Conservation (phyloP, 2,113 vertebrate species). For the Cinclus cinclus region DNA sequence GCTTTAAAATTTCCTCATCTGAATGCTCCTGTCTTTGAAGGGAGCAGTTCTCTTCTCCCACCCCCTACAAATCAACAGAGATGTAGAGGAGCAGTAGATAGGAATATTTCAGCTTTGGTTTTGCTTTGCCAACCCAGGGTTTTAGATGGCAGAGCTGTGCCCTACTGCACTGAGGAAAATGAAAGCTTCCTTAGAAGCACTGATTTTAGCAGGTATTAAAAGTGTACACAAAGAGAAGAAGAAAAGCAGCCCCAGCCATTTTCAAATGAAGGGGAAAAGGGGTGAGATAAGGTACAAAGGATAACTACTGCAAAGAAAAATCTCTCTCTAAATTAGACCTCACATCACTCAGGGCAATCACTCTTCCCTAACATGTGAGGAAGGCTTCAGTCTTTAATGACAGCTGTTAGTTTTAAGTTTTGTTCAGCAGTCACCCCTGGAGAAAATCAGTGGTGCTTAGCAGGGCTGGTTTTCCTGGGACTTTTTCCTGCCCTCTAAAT, state of each 20-base stretch:
- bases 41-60: background rate
- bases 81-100: background rate
- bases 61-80: background rate
- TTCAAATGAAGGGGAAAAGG: background rate
- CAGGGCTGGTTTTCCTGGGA: background rate
- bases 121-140: background rate
- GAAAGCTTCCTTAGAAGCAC: background rate
- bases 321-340: background rate
- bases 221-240: background rate
- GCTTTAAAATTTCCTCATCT: slow-evolving; percentile 40
- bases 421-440: background rate
- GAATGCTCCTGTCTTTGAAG: slow-evolving; percentile 5
- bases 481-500: background rate
- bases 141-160: background rate
- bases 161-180: background rate
- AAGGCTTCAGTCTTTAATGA: background rate
- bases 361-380: fast-evolving
- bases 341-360: background rate
- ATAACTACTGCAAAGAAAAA: background rate
- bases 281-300: background rate
- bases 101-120: background rate
- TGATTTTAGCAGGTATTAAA: background rate
- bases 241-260: background rate
- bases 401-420: background rate
- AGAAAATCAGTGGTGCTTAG: background rate